These are phyloP conservation scores for Apocrypta bakeri DNA, from an alignment of 1,140 invertebrate species.

Conservation along the genomic window DNA sequence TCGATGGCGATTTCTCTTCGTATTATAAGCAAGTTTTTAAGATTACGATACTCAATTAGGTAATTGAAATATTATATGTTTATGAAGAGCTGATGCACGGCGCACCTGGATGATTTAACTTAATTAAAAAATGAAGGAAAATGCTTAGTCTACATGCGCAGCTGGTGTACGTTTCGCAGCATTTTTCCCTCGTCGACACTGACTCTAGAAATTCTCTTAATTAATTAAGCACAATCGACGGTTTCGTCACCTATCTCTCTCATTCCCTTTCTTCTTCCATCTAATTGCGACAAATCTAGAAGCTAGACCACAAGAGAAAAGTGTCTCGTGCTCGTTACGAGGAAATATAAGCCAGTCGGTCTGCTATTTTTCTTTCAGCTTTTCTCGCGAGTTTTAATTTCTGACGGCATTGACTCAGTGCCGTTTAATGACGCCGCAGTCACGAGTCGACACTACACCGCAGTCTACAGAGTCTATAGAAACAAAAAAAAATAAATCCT, in stretches of 20 bases:
- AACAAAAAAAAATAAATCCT: conserved; percentile 2
- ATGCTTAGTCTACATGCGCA: too few species aligned
- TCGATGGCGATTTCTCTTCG: too few species aligned
- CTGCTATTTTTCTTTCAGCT: background rate
- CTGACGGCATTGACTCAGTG: background rate
- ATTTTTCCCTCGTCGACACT: background rate
- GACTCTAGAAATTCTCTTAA: conserved; percentile 7
- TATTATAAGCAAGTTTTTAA: too few species aligned
- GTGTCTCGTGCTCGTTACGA: background rate
- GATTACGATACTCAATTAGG: too few species aligned
- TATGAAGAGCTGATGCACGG: too few species aligned
- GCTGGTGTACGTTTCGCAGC: too few species aligned
- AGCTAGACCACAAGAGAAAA: background rate
- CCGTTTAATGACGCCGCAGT: background rate
- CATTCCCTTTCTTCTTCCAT: too few species aligned
- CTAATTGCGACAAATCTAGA: background rate
- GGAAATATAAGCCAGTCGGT: background rate
- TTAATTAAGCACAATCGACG: background rate
- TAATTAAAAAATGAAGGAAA: too few species aligned
- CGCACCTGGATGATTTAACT: too few species aligned
- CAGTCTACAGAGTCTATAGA: background rate
- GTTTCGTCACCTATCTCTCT: background rate
- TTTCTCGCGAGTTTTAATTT: conserved; percentile 3
- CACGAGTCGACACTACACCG: background rate
- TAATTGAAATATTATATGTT: too few species aligned